Evolutionary conservation across 1,140 invertebrate genomes (phyloP).

Genomic region (Homarus americanus): DNA sequence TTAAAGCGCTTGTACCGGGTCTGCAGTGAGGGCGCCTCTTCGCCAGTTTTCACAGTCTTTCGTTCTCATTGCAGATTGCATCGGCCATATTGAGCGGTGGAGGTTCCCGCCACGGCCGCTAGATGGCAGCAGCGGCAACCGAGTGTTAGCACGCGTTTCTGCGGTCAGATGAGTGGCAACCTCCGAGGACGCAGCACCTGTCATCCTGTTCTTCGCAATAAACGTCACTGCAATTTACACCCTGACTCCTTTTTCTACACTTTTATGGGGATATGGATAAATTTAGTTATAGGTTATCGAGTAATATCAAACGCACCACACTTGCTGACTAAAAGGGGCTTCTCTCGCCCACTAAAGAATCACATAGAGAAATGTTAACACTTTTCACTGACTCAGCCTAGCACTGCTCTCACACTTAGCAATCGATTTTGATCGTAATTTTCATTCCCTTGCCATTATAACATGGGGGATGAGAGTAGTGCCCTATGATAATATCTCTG

Average conservation of each 20-base stretch:
- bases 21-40: background rate
- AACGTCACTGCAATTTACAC: slow-evolving; percentile 66
- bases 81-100: slow-evolving; percentile 48
- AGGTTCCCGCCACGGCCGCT: slow-evolving; percentile 55
- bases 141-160: slow-evolving; percentile 71
- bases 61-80: slow-evolving; percentile 67
- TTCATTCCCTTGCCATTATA: background rate
- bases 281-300: background rate
- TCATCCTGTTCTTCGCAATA: slow-evolving; percentile 55
- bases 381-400: background rate
- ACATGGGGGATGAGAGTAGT: background rate
- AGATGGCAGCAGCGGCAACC: slow-evolving; percentile 70
- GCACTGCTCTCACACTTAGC: background rate
- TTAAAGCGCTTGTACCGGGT: slow-evolving; percentile 61
- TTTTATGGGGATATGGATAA: slow-evolving; percentile 14
- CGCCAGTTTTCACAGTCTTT: slow-evolving; percentile 47
- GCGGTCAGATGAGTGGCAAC: slow-evolving; percentile 70
- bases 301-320: slow-evolving; percentile 2
- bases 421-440: background rate
- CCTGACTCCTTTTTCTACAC: slow-evolving; percentile 11
- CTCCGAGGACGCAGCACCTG: slow-evolving; percentile 59
- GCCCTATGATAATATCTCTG: background rate
- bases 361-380: slow-evolving; percentile 30
- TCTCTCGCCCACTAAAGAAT: background rate
- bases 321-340: background rate